Base-by-base conservation (phyloP, 2,888 invertebrate species). In the Chirona hameri region DNA sequence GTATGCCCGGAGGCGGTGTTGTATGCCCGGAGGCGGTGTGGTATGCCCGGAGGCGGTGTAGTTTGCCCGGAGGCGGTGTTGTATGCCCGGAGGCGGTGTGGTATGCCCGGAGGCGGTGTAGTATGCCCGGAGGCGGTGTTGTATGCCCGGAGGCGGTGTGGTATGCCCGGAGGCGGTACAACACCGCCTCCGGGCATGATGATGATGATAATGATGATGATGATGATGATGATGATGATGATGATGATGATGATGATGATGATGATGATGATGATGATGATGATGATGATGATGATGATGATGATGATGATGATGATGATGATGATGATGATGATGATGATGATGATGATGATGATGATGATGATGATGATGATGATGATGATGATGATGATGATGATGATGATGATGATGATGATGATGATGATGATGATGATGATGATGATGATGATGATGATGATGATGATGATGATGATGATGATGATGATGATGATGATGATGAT, bases 301-400 rank as follows among this genome's bases (percentile, higher is more conserved):
- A 83, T 83, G 81, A 83, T 83, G 81, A 83, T 83, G 84, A 83
- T 83, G 81, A 83, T 83, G 81, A 83, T 83, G 81, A 83, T 83
- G 81, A 83, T 83, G 84, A 83, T 83, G 84, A 83, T 83, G 84
- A 83, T 83, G 84, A 83, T 83, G 84, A 83, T 83, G 84, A 83
- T 83, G 84, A 83, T 83, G 84, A 84, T 83, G 84, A 83, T 83
- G 84, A 83, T 83, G 84, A 83, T 83, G 82, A 83, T 84, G 84
- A 83, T 83, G 84, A 84, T 83, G 84, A 83, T 84, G 84, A 84
- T 83, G 83, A 84, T 84, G 83, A 84, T 84, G 84, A 84, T 84
- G 84, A 84, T 84, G 83, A 84, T 84, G 84, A 84, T 84, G 83
- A 84, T 84, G 83, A 84, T 84, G 82, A 84, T 84, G 48, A 83